Percentiles rank a stretch among this genome's conserved stretches.
phyloP scores from a whole-genome alignment of 1,140 invertebrate species.

The Orussus abietinus region DNA sequence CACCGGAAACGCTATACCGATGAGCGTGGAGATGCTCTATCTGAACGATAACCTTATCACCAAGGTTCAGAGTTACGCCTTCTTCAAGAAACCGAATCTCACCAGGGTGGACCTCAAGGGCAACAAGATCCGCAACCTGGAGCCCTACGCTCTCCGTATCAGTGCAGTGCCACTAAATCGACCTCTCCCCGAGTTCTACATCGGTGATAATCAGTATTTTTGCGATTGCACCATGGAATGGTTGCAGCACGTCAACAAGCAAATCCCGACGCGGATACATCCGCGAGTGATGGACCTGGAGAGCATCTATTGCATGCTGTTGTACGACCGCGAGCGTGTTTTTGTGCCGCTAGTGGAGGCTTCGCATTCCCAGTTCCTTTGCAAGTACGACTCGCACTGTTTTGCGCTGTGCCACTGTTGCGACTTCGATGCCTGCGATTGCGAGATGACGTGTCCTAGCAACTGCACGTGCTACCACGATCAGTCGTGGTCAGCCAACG shows the following conservation, averaged over 20 bases:
- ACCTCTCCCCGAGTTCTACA: conserved; percentile 83
- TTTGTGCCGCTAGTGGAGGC: conserved; percentile 80
- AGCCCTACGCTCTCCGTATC: conserved; percentile 81
- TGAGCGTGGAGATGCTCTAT: conserved; percentile 79
- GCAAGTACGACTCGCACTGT: conserved; percentile 87
- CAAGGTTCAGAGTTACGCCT: conserved; percentile 87
- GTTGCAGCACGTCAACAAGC: conserved; percentile 78
- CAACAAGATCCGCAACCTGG: conserved; percentile 79
- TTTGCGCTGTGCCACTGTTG: conserved; percentile 89
- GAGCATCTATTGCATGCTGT: conserved; percentile 80
- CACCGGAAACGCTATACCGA: conserved; percentile 78
- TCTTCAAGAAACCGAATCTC: conserved; percentile 87
- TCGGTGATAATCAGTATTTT: conserved; percentile 85
- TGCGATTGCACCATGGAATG: conserved; percentile 86
- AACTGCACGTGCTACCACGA: conserved; percentile 92
- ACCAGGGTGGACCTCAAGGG: conserved; percentile 81
- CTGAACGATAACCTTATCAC: conserved; percentile 83
- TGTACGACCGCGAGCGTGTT: conserved; percentile 76
- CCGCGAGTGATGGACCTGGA: conserved; percentile 84
- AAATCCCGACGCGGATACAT: conserved; percentile 73
- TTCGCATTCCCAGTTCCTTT: conserved; percentile 82
- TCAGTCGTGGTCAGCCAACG: conserved; percentile 86
- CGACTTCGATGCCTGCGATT: conserved; percentile 91
- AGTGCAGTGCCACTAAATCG: conserved; percentile 73
- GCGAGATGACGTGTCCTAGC: conserved; percentile 90